Evolutionary conservation across 2,113 vertebrate species (phyloP), one percentile per base, ranked within the genome.

Genomic region (Cathartes aura): DNA sequence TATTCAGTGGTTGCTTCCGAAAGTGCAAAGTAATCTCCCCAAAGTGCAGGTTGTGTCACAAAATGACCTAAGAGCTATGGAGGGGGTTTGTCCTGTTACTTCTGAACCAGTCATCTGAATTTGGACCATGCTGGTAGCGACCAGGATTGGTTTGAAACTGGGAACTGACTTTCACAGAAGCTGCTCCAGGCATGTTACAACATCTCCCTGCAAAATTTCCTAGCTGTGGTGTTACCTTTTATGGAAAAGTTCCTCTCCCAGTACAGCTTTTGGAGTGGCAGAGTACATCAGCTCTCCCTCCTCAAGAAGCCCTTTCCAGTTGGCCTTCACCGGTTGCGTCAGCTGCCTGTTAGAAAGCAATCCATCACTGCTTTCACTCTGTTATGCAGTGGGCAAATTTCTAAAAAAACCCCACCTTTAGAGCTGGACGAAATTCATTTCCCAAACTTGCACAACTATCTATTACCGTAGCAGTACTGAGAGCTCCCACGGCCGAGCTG

Each of bases 401-500:
- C 72, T 81, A 63, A 78, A 82, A 76, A n/a, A 76, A 92, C 93
- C 48, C 0, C 0, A 38, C 48, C 22, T 15, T 75, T 60, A 42
- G 43, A 87, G 30, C 27, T 38, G 60, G 70, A 64, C 1, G 2
- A 66, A 88, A 87, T 74, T 59, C 0, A 16, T 82, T 79, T 80
- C 56, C 62, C 43, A 23, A n/a, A 47, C 70, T 87, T 45, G 27
- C 36, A 42, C 0, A 1, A 6, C 24, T 38, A 13, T 74, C 43
- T 68, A 2, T 76, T 68, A 16, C 22, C 5, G 8, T 19, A 21
- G 53, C n/a, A 10, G 72, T 26, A 7, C 21, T 10, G 14, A 71
- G 38, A 66, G 29, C 48, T 96, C 43, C 8, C 3, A 7, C 0
- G 1, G 56, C 40, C 0, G 1, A 81, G 43, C 20, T 52, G 50